These are phyloP conservation scores for Chaenogobius annularis DNA, from an alignment of 2,113 vertebrate genomes.

Conservation along the genomic window DNA sequence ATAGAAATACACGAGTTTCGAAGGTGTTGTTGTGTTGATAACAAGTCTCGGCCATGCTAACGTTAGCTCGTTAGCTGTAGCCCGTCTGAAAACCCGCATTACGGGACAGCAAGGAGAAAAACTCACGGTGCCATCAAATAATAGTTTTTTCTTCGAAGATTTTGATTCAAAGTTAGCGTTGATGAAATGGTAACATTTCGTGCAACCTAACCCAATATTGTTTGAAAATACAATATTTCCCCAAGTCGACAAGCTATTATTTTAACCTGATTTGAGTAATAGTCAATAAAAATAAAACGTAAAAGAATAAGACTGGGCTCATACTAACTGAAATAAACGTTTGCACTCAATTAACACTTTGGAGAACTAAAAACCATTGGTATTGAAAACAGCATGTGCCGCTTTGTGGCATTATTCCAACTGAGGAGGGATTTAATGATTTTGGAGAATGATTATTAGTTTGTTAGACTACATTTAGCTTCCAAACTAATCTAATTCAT, in stretches of 20 bases:
- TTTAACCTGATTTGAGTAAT: neutral
- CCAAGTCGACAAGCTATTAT: neutral
- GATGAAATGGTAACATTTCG: neutral
- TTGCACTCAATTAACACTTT: neutral
- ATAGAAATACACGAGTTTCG: neutral
- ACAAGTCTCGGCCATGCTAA: conserved; percentile 62
- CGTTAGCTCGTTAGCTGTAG: conserved; percentile 32
- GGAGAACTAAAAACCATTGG: neutral
- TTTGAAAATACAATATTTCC: neutral
- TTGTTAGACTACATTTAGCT: neutral
- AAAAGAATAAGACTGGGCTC: too few species aligned
- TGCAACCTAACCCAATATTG: neutral
- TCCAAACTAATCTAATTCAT: neutral
- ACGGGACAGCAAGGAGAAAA: conserved; percentile 27
- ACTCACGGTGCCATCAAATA: neutral
- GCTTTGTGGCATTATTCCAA: neutral
- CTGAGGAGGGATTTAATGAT: neutral
- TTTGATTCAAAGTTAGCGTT: neutral
- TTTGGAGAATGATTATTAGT: neutral
- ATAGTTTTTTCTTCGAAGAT: neutral
- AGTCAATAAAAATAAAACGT: neutral
- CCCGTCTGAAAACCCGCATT: conserved; percentile 63
- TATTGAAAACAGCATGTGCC: neutral
- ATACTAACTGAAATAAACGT: too few species aligned
- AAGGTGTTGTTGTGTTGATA: conserved; percentile 52